These are phyloP conservation scores for Ptychobarbus kaznakovi DNA, from an alignment of 2,797 vertebrate genomes.

Conservation along the genomic window DNA sequence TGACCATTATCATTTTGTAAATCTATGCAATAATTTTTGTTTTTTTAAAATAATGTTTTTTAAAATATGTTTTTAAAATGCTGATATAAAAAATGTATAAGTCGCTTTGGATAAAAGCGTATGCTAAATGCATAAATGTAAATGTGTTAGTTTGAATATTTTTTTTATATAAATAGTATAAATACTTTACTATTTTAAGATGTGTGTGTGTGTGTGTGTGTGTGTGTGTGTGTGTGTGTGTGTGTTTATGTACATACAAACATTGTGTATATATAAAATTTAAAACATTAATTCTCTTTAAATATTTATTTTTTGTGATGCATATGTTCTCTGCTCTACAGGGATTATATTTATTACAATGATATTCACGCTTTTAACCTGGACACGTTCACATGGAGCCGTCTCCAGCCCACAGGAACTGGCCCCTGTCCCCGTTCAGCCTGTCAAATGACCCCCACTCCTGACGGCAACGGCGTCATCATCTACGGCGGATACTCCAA, in stretches of 20 bases:
- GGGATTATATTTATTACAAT: slow-evolving; percentile 95
- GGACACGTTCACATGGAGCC: slow-evolving; percentile 90
- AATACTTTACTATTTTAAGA: too few relatives aligned
- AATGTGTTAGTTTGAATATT: too few relatives aligned
- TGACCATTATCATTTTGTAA: not conserved
- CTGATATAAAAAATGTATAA: too few relatives aligned
- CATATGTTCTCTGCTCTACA: slow-evolving; percentile 56
- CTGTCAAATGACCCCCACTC: slow-evolving; percentile 85
- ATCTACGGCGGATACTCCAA: slow-evolving; percentile 97
- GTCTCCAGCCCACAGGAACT: slow-evolving; percentile 79
- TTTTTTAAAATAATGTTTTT: too few relatives aligned
- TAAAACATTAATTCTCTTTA: not conserved
- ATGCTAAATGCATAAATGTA: too few relatives aligned
- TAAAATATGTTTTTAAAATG: too few relatives aligned
- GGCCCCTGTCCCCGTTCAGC: slow-evolving; percentile 87
- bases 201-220: too few relatives aligned
- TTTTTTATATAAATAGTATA: too few relatives aligned
- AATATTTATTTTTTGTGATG: not conserved
- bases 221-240: too few relatives aligned
- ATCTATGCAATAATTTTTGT: too few relatives aligned
- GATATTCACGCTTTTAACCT: slow-evolving; percentile 90
- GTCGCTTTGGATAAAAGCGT: too few relatives aligned
- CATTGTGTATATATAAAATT: not conserved
- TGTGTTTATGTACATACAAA: too few relatives aligned
- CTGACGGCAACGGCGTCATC: slow-evolving; percentile 80